These are phyloP conservation scores for Heliothis virescens DNA, from an alignment of 1,140 invertebrate species.

Conservation along the genomic window DNA sequence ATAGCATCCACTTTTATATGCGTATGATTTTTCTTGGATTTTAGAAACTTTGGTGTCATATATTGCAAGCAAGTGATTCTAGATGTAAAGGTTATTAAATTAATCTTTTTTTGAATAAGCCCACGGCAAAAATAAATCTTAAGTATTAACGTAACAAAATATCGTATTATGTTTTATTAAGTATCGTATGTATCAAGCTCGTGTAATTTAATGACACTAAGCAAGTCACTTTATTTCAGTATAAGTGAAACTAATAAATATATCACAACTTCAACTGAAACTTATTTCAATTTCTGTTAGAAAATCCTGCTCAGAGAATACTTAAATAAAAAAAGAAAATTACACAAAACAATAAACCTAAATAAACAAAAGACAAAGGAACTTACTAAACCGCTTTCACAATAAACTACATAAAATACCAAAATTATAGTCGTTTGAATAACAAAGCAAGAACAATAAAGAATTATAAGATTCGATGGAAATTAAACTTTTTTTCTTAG, in stretches of 20 bases:
- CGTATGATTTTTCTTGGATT: neutral
- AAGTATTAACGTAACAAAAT: too few relatives aligned
- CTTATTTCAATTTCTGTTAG: neutral
- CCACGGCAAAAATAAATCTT: too few relatives aligned
- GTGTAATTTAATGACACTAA: too few relatives aligned
- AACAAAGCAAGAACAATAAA: conserved; percentile 63
- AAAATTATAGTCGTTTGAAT: conserved; percentile 42
- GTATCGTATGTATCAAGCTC: too few relatives aligned
- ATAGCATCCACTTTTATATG: conserved; percentile 3
- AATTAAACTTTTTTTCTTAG: conserved; percentile 74
- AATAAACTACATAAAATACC: conserved; percentile 38
- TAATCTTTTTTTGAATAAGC: too few relatives aligned
- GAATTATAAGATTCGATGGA: conserved; percentile 72
- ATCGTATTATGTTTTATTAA: too few relatives aligned
- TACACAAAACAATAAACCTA: conserved; percentile 7
- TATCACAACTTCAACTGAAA: neutral
- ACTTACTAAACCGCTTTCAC: conserved; percentile 3
- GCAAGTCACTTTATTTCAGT: too few relatives aligned
- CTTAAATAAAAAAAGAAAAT: neutral
- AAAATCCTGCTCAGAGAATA: neutral
- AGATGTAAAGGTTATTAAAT: too few relatives aligned
- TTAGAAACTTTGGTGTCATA: neutral
- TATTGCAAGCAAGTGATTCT: neutral
- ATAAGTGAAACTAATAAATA: neutral
- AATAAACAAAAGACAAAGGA: conserved; percentile 12